phyloP scores from a whole-genome alignment of 1,140 invertebrate genomes.

The Drosophila mauritiana region DNA sequence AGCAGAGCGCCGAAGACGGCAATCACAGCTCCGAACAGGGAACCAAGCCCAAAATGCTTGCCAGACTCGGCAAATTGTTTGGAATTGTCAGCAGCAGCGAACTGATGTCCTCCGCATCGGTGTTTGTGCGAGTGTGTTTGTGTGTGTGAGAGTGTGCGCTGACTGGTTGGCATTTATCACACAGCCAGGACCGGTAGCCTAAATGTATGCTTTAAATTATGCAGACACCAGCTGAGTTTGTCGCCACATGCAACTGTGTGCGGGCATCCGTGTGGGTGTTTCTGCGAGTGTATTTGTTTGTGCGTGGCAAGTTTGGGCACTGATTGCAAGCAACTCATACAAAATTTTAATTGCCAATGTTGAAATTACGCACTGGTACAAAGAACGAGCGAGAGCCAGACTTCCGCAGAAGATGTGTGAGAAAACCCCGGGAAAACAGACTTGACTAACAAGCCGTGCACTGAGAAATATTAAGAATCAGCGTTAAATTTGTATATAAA shows the following conservation, averaged over 20 bases:
- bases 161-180: constrained; percentile 74
- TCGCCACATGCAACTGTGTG: constrained; percentile 41
- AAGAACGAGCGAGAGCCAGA: constrained; percentile 29
- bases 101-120: constrained; percentile 19
- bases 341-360: constrained; percentile 83
- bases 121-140: not conserved
- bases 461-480: not conserved
- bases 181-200: constrained; percentile 68
- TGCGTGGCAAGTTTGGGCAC: constrained; percentile 69
- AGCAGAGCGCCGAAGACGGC: constrained; percentile 53
- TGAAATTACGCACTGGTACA: constrained; percentile 73
- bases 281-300: constrained; percentile 44
- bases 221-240: constrained; percentile 82
- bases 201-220: constrained; percentile 83
- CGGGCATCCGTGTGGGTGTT: constrained; percentile 24
- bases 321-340: constrained; percentile 82
- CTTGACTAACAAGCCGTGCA: constrained; percentile 56
- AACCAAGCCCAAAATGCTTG: constrained; percentile 41
- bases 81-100: constrained; percentile 64
- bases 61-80: constrained; percentile 62
- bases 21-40: constrained; percentile 62
- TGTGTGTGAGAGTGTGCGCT: constrained; percentile 14
- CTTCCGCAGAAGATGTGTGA: constrained; percentile 1
- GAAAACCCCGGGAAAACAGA: constrained; percentile 41
- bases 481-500: too few relatives aligned